Conservation (phyloP, 2,888 invertebrate genomes). For the Yponomeuta sedellus region DNA sequence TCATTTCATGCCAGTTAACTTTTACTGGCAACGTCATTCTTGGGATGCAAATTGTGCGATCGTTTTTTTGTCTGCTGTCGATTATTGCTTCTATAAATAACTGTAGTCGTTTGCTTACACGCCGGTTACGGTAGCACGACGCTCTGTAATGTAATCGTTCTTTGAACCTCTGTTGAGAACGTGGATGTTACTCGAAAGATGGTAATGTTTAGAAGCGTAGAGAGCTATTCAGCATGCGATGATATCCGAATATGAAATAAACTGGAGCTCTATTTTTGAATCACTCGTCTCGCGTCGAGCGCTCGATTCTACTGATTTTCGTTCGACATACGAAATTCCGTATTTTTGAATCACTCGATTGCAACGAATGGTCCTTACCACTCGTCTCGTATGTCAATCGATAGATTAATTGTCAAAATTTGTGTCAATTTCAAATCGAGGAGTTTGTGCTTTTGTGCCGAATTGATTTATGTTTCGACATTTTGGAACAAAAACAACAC, state of each 20-base stretch:
- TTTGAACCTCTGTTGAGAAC: not conserved
- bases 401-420: too few relatives aligned
- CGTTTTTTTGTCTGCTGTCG: not conserved
- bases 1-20: slow-evolving; percentile 9
- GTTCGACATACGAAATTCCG: too few relatives aligned
- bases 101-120: not conserved
- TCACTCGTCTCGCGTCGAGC: too few relatives aligned
- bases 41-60: slow-evolving; percentile 1
- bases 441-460: too few relatives aligned
- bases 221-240: not conserved
- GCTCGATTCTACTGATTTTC: too few relatives aligned
- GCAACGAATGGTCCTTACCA: too few relatives aligned
- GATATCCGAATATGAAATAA: not conserved
- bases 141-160: not conserved
- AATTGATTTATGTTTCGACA: too few relatives aligned
- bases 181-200: not conserved
- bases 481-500: too few relatives aligned
- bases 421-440: too few relatives aligned
- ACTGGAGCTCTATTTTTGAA: too few relatives aligned
- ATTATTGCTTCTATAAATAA: not conserved
- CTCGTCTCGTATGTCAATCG: too few relatives aligned
- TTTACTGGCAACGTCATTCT: slow-evolving; percentile 4
- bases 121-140: not conserved
- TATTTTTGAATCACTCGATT: too few relatives aligned
- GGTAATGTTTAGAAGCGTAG: not conserved